Evolutionary conservation across 2,888 invertebrate genomes (phyloP).

Genomic region (Platyscelio sp.): DNA sequence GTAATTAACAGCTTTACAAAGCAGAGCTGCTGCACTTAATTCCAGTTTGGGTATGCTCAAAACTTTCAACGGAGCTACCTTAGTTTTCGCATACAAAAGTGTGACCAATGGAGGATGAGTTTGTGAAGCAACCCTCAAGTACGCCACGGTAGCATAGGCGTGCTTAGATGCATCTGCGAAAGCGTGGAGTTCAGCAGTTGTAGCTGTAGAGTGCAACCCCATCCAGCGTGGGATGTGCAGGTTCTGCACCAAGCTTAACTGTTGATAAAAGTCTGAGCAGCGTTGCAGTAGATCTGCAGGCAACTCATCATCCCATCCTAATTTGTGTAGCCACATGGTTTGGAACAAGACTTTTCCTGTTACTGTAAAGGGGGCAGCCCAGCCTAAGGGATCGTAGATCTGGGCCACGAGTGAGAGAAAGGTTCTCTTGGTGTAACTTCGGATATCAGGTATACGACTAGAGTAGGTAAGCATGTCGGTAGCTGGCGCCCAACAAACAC

Average conservation of each 20-base stretch:
- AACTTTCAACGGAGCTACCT: conserved; percentile 57
- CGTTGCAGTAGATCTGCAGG: neutral
- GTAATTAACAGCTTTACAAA: neutral
- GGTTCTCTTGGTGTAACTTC: neutral
- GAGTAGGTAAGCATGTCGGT: no score
- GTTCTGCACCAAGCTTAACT: neutral
- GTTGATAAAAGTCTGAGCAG: neutral
- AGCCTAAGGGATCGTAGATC: conserved; percentile 1
- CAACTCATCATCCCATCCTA: neutral
- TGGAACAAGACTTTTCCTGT: neutral
- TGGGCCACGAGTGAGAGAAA: neutral
- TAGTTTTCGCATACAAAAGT: conserved; percentile 33
- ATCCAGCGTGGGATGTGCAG: no score
- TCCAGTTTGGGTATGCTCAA: conserved; percentile 42
- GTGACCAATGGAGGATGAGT: neutral
- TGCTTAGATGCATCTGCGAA: neutral
- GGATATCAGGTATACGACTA: no score
- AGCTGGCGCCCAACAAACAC: no score
- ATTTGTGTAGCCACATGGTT: neutral
- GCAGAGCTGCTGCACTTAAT: conserved; percentile 28
- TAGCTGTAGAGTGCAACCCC: neutral
- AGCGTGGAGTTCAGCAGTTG: neutral
- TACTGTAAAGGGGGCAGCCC: neutral
- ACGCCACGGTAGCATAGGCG: neutral
- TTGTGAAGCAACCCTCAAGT: neutral